phyloP scores from a whole-genome alignment of 92 coral and sea anemone genomes.

The Phymanthus crucifer region DNA sequence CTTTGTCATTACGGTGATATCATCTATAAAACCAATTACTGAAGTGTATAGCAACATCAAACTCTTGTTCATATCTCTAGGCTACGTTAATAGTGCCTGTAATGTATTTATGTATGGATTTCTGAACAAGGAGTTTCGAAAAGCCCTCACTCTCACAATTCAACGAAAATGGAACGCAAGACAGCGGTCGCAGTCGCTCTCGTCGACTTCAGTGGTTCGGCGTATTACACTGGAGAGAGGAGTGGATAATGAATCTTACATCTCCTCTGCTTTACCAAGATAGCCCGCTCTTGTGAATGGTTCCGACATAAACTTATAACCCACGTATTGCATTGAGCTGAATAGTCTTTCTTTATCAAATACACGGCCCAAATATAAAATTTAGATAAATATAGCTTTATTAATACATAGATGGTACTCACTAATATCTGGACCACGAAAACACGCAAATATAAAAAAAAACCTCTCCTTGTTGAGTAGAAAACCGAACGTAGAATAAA shows the following conservation, averaged over 20 bases:
- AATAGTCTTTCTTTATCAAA: too few relatives aligned
- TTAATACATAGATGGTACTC: too few relatives aligned
- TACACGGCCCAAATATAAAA: too few relatives aligned
- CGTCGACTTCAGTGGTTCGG: neutral
- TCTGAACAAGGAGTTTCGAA: slow-evolving; percentile 30
- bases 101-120: slow-evolving; percentile 40
- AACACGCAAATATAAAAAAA: too few relatives aligned
- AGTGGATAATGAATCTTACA: neutral
- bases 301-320: too few relatives aligned
- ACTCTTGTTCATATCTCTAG: slow-evolving; percentile 15
- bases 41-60: slow-evolving; percentile 12
- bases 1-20: slow-evolving; percentile 10
- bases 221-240: slow-evolving; percentile 18
- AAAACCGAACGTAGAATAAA: too few relatives aligned
- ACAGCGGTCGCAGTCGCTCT: neutral
- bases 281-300: neutral
- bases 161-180: neutral
- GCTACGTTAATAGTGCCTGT: slow-evolving; percentile 41
- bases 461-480: too few relatives aligned
- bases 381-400: too few relatives aligned
- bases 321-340: too few relatives aligned
- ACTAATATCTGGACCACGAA: too few relatives aligned
- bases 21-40: neutral
- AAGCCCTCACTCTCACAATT: neutral
- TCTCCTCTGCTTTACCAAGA: neutral